Conservation (phyloP, 2,113 vertebrate species). For the Syrrhaptes paradoxus region DNA sequence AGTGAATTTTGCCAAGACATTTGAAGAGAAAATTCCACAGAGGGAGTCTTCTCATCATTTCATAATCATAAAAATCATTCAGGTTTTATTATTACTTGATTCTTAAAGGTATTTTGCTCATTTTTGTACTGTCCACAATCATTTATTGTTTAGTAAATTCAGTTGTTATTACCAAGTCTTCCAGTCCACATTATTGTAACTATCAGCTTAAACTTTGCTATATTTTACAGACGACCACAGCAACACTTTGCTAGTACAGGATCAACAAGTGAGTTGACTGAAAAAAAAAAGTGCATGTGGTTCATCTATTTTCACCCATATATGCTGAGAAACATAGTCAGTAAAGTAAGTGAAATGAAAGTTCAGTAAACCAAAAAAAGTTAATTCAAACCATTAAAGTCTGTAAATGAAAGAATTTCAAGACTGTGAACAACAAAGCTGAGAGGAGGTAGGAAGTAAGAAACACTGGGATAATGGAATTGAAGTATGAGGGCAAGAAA, state of each 20-base stretch:
- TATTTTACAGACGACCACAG: background rate
- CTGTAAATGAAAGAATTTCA: background rate
- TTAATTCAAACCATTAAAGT: background rate
- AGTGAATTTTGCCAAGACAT: background rate
- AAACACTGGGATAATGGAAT: background rate
- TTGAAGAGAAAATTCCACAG: background rate
- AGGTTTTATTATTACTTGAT: background rate
- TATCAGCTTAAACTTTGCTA: background rate
- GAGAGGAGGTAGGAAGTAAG: background rate
- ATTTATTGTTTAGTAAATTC: background rate
- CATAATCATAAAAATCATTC: background rate
- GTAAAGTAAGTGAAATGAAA: background rate
- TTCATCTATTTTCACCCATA: background rate
- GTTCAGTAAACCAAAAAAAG: background rate
- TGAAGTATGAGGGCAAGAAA: background rate
- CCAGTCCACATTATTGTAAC: background rate
- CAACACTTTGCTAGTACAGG: background rate
- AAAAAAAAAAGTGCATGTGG: background rate
- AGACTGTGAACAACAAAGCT: background rate
- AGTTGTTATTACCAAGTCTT: background rate
- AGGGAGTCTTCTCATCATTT: background rate
- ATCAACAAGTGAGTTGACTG: background rate
- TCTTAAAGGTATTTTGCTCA: background rate
- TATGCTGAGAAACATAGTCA: background rate
- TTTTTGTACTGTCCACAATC: background rate